These are phyloP conservation scores for Moxostoma hubbsi DNA, from an alignment of 2,797 vertebrate species.

Conservation along the genomic window DNA sequence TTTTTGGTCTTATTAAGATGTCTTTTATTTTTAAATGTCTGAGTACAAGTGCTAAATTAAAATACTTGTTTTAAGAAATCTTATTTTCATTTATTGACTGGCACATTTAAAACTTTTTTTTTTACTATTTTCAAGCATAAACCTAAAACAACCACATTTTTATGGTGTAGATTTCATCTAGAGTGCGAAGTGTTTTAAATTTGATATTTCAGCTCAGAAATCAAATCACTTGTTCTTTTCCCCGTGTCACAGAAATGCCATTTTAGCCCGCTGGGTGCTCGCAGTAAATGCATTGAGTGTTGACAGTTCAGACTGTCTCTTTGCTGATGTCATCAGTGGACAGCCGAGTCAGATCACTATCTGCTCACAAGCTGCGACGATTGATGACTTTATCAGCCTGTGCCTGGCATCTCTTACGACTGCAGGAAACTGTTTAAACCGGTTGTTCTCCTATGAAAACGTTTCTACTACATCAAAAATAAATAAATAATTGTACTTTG, in stretches of 20 bases:
- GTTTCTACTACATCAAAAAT: no score
- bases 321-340: slow-evolving; percentile 17
- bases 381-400: background rate
- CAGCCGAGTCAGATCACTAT: slow-evolving; percentile 19
- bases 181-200: background rate
- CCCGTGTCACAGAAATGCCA: background rate
- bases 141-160: no score
- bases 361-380: background rate
- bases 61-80: no score
- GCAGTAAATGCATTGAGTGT: background rate
- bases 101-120: no score
- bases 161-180: no score
- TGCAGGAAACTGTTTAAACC: background rate
- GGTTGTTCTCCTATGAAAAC: no score
- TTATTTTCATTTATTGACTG: no score
- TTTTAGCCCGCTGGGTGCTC: background rate
- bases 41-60: no score
- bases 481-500: no score
- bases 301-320: slow-evolving; percentile 1
- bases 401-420: slow-evolving; percentile 6
- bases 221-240: background rate
- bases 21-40: no score
- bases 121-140: no score
- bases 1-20: no score
- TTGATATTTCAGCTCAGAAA: background rate